Base-by-base conservation (phyloP, 2,888 invertebrate genomes). In the Masnerella sp. region DNA sequence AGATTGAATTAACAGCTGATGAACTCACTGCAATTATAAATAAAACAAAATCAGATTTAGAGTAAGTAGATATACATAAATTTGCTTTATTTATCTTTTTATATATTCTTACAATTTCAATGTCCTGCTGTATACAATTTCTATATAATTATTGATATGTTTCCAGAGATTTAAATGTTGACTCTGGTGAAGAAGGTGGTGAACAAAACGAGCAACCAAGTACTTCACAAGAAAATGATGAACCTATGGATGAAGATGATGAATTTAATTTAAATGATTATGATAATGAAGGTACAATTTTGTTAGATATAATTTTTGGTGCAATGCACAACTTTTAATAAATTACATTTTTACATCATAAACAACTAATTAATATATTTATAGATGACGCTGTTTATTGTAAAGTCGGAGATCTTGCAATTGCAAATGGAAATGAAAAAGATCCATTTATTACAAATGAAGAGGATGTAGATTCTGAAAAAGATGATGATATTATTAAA, bases 401-500 rank as follows among this genome's bases (percentile, higher is more conserved):
- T 28, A 80, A 77, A 56, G 80, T 88, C n/a, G 79, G 83, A 14
- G 81, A 82, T 45, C 78, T 88, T 54, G 84, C 84, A 2, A 78
- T 78, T 32, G 76, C 83, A 42, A 78, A 77, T 52, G 75, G 43
- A 2, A 76, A 76, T 25, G 84, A 81, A 0, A 81, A 80, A 74
- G 84, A 87, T 80, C 83, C 84, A 40, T 71, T 82, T 28, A 58
- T 85, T 43, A 85, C 83, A 28, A 51, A 74, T 11, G 75, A 69
- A 1, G 85, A 83, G 2, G 79, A 75, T 22, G 88, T 89, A 20
- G 90, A 92, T 82, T 94, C 95, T 25, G 95, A 97, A 81, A 94
- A 94, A 80, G 97, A 97, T 80, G 96, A 99, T 87, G 95, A 96
- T 84, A 90, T 93, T 40, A 95, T 99, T 43, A 95, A 95, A 86